Base-by-base conservation (phyloP, 2,888 invertebrate species). In the Cataglyphis livida region DNA sequence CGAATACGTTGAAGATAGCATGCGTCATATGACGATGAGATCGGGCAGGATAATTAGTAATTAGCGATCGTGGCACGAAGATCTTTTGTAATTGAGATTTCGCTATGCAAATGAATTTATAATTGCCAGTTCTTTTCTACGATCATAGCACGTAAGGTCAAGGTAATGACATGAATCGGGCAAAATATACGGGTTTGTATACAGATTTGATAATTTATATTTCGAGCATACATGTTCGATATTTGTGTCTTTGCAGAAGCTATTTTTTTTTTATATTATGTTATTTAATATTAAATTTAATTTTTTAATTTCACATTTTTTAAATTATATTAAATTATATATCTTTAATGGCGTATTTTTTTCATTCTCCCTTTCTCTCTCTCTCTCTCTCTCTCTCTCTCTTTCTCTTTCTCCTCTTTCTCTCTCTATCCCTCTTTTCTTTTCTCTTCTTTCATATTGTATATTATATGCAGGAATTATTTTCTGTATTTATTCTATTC, bases 1-100 rank as follows among this genome's bases (percentile, higher is more conserved):
- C 41, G 10, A 18, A 66, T 6, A 57, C 41, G 41, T 78, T 21
- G 41, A 65, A 57, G 38, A 76, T n/a, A 54, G 41, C 76, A 65
- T 41, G 28, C 28, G 54, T 75, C 28, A 12, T n/a, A 41, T n/a
- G 65, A 28, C 15, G 65, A 76, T 66, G 41, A 57, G 12, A 41
- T 66, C 76, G 57, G 3, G 15, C n/a, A 65, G 38, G n/a, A 18
- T 78, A 57, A 78, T 59, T 78, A 59, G 57, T 44, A 78, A 78
- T 78, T 57, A 66, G 21, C 41, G 32, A 57, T 66, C 41, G n/a
- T 41, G 9, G 10, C 38, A 57, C 15, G 41, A 38, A 66, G 35
- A 28, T 66, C 66, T 66, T 21, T 21, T 35, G 12, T 78, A 57
- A 66, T 66, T 57, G 28, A 57, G 57, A 44, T 57, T 66, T 6